Evolutionary conservation across 2,797 vertebrate genomes (phyloP).

Genomic region (Gallinago stenura): DNA sequence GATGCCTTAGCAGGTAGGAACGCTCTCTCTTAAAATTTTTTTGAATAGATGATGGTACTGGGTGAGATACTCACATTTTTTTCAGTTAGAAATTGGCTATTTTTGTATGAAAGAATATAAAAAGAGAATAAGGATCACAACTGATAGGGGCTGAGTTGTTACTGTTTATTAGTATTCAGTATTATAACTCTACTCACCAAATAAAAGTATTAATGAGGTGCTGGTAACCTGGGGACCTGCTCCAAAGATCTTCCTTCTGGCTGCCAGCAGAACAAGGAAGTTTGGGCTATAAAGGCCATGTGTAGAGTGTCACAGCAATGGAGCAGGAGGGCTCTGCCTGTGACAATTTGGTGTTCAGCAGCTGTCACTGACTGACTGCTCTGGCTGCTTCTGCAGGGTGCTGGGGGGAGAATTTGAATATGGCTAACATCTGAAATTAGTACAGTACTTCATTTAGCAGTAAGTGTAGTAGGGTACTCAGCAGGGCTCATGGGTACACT

Average conservation of each 20-base stretch:
- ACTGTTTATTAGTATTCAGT: neutral
- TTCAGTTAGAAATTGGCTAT: neutral
- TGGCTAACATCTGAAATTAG: neutral
- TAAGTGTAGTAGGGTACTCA: neutral
- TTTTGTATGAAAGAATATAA: neutral
- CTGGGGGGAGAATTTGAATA: neutral
- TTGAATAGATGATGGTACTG: neutral
- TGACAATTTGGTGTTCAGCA: neutral
- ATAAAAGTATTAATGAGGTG: neutral
- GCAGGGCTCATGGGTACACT: neutral
- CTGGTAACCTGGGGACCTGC: neutral
- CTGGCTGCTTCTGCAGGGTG: neutral
- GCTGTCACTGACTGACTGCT: neutral
- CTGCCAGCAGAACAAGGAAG: neutral
- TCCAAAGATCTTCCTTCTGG: neutral
- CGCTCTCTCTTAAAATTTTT: neutral
- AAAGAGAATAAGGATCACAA: neutral
- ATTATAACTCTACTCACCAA: neutral
- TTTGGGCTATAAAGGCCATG: neutral
- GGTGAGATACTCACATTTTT: neutral
- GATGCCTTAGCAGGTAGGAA: slow-evolving; percentile 92
- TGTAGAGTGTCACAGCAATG: neutral
- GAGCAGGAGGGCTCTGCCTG: neutral
- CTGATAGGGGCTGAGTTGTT: neutral
- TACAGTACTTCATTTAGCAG: neutral